Evolutionary conservation across 1,140 invertebrate genomes (phyloP), one percentile per base, ranked within the genome.

Genomic region (Sycophaga agraensis): DNA sequence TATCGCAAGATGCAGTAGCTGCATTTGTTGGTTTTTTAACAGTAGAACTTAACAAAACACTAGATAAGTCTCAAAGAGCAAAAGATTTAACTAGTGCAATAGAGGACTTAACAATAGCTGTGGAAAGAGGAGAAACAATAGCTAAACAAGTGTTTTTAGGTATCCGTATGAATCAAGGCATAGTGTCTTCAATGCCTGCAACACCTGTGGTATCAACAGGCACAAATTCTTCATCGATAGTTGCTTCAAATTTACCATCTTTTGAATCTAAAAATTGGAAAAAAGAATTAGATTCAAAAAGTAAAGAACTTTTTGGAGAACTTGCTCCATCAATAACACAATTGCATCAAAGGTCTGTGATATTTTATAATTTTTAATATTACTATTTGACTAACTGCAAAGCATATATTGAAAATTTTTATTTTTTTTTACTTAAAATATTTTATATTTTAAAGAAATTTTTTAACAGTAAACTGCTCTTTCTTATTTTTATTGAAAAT

Each of bases 1-100:
- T 91, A 1, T 89, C 89, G 11, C 84, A 87, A 50, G 80, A 85
- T 61, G 84, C 86, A 19, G 88, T 90, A 1, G 77, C 85, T 35
- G 82, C 86, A 53, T 89, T 91, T 55, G 84, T 82, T 19, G 80
- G 82, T 43, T 83, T 87, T 59, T 76, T 89, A 0, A 82, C 78
- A 14, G 75, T 78, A 22, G 86, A 88, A 68, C 68, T 87, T 0
- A 75, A 73, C 42, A 70, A 76, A 56, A 71, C 87, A 9, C 61
- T 85, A 40, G 70, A 72, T 1, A 82, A 85, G 48, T 81, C 78
- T 63, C 76, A 83, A 60, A 76, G 82, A 63, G 64, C 81, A 2
- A 81, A 78, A 58, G 81, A 84, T 24, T 66, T 84, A 0, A 82
- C 82, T 0, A 80, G 79, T 61, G 73, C 76, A 56, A 62, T 78